Evolutionary conservation across 2,888 invertebrate genomes (phyloP).

Genomic region (Dolichomitus sp.): DNA sequence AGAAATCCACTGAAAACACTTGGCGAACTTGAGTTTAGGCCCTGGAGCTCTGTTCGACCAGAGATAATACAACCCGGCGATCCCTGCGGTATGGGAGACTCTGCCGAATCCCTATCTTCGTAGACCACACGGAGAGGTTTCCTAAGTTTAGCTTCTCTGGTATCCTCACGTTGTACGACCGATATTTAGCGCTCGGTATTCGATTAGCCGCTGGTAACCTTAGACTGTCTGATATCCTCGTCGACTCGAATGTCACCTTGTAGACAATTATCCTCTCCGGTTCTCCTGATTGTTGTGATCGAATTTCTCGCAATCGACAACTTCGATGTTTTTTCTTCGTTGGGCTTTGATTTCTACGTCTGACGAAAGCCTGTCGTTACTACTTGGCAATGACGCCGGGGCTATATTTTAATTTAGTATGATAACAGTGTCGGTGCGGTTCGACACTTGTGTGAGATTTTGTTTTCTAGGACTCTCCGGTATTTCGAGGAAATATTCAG

Average conservation of each 20-base stretch:
- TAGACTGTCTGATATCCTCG: not conserved
- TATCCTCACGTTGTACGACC: not conserved
- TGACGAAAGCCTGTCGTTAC: slow-evolving; percentile 46
- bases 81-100: not conserved
- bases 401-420: not conserved
- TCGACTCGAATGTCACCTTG: not conserved
- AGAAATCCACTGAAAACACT: slow-evolving; percentile 41
- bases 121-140: slow-evolving; percentile 20
- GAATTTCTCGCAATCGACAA: not conserved
- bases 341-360: slow-evolving; percentile 15
- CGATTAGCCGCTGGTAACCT: not conserved
- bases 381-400: slow-evolving; percentile 27
- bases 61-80: slow-evolving; percentile 17
- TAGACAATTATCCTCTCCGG: not conserved
- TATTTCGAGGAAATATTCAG: not conserved
- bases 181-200: not conserved
- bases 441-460: not conserved
- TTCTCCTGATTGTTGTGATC: not conserved
- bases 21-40: slow-evolving; percentile 28
- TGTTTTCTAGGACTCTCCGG: not conserved
- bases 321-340: slow-evolving; percentile 19
- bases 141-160: slow-evolving; percentile 5
- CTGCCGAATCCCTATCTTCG: slow-evolving; percentile 4
- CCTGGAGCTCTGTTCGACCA: not conserved
- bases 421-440: not conserved